Base-by-base conservation (phyloP, 2,888 invertebrate species). In the Megastigmus dorsalis region DNA sequence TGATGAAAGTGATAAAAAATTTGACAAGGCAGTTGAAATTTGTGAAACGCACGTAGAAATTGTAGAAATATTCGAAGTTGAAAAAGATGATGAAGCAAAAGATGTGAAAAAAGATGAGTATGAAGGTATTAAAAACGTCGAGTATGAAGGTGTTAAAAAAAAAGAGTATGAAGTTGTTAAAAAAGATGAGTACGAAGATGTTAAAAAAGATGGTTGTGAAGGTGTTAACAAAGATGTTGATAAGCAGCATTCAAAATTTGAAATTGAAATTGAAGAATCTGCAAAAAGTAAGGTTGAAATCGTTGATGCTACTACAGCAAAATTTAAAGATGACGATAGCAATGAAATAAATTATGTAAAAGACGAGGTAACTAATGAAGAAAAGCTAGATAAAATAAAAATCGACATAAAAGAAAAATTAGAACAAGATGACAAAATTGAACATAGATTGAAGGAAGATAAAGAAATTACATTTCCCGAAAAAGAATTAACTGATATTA, bases 31-130 rank as follows among this genome's bases (percentile, higher is more conserved):
- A 5, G 9, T 23, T 33, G 43, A 75, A 52, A 45, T 75, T 15
- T 76, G 70, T 36, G 82, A 84, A 73, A 82, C 81, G 28, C 79
- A 85, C 62, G 75, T 84, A 3, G 83, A 86, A 69, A 86, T 84
- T 20, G 81, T 86, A 45, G 85, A 87, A 76, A 85, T 85, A 77
- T 80, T 85, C 41, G 83, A 88, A 79, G 82, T 84, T 57, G 85
- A 85, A 43, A 82, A 80, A 52, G 80, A 82, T 59, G 69, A 69
- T 9, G 81, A 83, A 18, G 81, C 33, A 20, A 33, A 65, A 30
- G 28, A 50, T 48, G 38, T 57, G 26, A 72, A 43, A 28, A 26
- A 52, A 18, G n/a, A 26, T 13, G 65, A 41, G 43, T 33, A 43
- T 48, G 15, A 65, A 63, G n/a, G n/a, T n/a, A n/a, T n/a, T n/a